Evolutionary conservation across 2,888 invertebrate species (phyloP).

Genomic region (Lissocephala sabroskyi): DNA sequence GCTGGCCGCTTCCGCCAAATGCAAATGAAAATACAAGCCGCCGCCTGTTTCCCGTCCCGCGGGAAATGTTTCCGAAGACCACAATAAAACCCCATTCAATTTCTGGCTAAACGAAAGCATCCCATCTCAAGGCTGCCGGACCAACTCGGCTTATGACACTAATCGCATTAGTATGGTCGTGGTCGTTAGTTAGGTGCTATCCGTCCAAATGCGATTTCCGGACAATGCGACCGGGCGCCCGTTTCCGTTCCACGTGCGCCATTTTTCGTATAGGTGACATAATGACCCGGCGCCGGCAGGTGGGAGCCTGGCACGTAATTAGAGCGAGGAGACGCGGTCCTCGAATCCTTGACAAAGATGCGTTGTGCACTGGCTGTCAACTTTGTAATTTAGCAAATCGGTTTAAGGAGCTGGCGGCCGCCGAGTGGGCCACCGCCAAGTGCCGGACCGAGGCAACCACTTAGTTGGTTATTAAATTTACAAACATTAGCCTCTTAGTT

Average conservation of each 20-base stretch:
- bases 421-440: neutral
- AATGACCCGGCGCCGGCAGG: constrained; percentile 44
- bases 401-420: constrained; percentile 33
- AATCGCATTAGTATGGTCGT: constrained; percentile 66
- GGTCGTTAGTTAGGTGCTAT: constrained; percentile 52
- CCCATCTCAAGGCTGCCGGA: no score
- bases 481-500: constrained; percentile 30
- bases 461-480: constrained; percentile 38
- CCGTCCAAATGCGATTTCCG: constrained; percentile 56
- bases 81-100: no score
- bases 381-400: constrained; percentile 58
- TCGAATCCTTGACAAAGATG: constrained; percentile 16
- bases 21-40: neutral
- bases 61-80: no score
- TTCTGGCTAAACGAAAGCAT: constrained; percentile 3
- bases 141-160: constrained; percentile 52
- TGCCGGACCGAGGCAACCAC: constrained; percentile 6
- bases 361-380: constrained; percentile 15
- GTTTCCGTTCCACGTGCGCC: constrained; percentile 58
- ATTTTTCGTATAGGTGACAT: constrained; percentile 60
- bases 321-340: constrained; percentile 23
- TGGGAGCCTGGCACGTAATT: constrained; percentile 37
- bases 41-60: neutral
- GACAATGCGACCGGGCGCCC: constrained; percentile 37
- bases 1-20: neutral